Percentiles rank a stretch among this genome's conserved stretches.
Evolutionary conservation across 92 coral and sea anemone species (phyloP).

Genomic region (Blastomussa wellsi): DNA sequence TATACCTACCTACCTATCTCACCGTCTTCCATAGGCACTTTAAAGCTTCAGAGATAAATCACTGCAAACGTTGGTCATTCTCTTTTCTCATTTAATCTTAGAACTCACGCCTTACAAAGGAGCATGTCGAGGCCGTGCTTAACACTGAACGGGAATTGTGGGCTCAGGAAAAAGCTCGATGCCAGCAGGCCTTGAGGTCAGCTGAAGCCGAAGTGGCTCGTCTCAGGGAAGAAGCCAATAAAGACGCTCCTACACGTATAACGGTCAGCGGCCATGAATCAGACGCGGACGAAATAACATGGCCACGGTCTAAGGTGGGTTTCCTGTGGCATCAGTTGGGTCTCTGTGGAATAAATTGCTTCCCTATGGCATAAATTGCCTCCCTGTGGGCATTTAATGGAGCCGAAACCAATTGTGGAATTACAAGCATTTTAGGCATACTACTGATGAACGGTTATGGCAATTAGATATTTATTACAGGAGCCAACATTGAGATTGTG

Average conservation of each 20-base stretch:
- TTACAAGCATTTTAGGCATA: too few species aligned
- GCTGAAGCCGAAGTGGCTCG: constrained; percentile 73
- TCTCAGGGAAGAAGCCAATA: constrained; percentile 61
- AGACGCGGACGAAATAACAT: constrained; percentile 49
- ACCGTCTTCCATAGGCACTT: too few species aligned
- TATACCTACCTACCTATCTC: too few species aligned
- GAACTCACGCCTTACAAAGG: constrained; percentile 75
- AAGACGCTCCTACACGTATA: constrained; percentile 36
- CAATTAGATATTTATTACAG: too few species aligned
- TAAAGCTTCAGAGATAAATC: not conserved
- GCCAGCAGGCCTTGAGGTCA: constrained; percentile 73
- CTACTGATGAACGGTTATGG: too few species aligned
- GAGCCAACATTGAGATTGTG: too few species aligned
- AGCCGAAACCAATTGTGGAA: too few species aligned
- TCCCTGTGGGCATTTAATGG: too few species aligned
- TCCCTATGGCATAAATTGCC: too few species aligned
- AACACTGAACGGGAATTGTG: constrained; percentile 82
- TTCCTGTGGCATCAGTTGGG: not conserved
- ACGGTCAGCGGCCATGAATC: constrained; percentile 52
- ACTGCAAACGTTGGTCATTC: too few species aligned
- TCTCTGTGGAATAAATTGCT: too few species aligned
- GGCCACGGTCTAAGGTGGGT: constrained; percentile 87
- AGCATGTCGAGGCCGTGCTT: constrained; percentile 72
- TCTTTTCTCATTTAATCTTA: constrained; percentile 23
- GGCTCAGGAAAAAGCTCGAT: constrained; percentile 77